Evolutionary conservation across 2,797 vertebrate genomes (phyloP).

Genomic region (Alectoris magna): DNA sequence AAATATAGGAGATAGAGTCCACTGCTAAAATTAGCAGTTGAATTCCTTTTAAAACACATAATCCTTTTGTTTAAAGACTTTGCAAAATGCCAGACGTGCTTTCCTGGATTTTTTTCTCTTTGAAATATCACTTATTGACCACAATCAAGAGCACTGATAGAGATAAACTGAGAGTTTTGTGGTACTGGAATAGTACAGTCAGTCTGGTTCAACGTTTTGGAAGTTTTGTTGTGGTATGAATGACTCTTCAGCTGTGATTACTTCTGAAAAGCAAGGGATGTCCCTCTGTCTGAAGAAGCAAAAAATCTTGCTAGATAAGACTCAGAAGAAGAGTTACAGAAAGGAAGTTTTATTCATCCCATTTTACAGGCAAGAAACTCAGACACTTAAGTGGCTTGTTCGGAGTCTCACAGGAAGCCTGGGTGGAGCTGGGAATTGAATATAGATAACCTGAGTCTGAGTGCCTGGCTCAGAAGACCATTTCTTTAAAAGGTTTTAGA

Average conservation of each 20-base stretch:
- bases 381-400: background rate
- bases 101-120: background rate
- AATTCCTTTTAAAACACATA: background rate
- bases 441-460: constrained; percentile 33
- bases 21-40: background rate
- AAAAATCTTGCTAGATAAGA: constrained; percentile 7
- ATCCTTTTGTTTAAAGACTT: background rate
- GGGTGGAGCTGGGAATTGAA: constrained; percentile 42
- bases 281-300: background rate
- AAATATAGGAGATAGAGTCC: background rate
- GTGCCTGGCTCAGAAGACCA: constrained; percentile 27
- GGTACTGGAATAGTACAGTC: background rate
- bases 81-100: background rate
- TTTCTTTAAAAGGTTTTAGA: constrained; percentile 41
- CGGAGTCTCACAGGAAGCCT: constrained; percentile 52
- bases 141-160: background rate
- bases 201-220: background rate
- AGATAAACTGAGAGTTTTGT: background rate
- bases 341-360: constrained; percentile 23
- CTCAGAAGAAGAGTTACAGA: constrained; percentile 2
- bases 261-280: constrained; percentile 6
- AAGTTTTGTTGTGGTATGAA: background rate
- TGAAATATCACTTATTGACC: background rate
- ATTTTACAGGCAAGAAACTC: constrained; percentile 35
- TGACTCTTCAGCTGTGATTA: background rate